Evolutionary conservation across 2,888 invertebrate species (phyloP), one percentile per base, ranked within the genome.

Genomic region (Leucophenga montana): DNA sequence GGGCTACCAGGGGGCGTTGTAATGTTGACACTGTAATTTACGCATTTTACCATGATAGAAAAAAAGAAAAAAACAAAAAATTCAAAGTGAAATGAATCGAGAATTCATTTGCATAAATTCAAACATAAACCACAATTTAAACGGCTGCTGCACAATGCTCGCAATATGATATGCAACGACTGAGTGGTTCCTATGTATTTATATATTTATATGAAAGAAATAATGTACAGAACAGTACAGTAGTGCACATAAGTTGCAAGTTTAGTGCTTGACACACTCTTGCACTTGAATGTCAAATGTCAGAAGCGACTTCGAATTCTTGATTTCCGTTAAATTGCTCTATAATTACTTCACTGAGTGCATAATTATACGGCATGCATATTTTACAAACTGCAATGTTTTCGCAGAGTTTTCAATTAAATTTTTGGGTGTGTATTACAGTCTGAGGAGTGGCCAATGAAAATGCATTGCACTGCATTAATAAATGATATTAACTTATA

Each of bases 21-120:
- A 79, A 82, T 81, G 81, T 81, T 81, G 81, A 81, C 81, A 81
- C 82, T 81, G 82, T 81, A 81, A 81, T 81, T 81, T 81, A 81
- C 81, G 81, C 82, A 78, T 81, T 80, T 79, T 75, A 73, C 1
- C 39, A 5, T 8, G 39, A 39, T 39, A 5, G 4, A 39, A 11
- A 8, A 39, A 5, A 27, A 4, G 27, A 27, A 27, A 4, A n/a
- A 3, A 33, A 33, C 9, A 39, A 39, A 39, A 8, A 39, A 5
- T 39, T 39, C 8, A 39, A 39, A 39, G 11, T 11, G 39, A 50
- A 16, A 50, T 50, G 50, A 50, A 50, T 11, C 39, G 11, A 50
- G 4, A 50, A 50, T n/a, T n/a, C n/a, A 50, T 50, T 50, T 50
- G 50, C 50, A 50, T 50, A 50, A 50, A 50, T 16, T 50, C 16